Base-by-base conservation (phyloP, 2,888 invertebrate genomes). In the Cylindroiulus punctatus region DNA sequence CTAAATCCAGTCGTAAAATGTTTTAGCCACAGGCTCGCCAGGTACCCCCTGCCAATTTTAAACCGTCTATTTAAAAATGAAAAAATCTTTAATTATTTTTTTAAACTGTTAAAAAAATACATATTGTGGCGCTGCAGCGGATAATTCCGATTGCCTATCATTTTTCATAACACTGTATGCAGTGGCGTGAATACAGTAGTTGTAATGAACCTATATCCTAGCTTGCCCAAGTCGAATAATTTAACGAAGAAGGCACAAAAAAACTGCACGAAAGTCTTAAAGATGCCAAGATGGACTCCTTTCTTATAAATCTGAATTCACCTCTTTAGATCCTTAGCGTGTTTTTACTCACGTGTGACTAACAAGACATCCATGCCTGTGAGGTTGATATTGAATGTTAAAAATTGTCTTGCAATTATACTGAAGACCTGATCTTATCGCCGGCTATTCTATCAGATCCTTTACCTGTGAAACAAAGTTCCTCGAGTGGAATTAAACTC, bases 321-420 rank as follows among this genome's bases (percentile, higher is more conserved):
- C 36, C 36, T 32, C 81, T 40, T 81, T 32, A 32, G 81, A 81
- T 81, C 32, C 57, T 19, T 19, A 52, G 19, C 52, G 57, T 22
- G 22, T 57, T n/a, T 57, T 81, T 81, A 81, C 81, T 81, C 81
- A 81, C 36, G 81, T 81, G 81, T 81, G 81, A 81, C 81, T 81
- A 81, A 81, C 81, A 30, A 81, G 81, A 81, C 81, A 81, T 36
- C 81, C 32, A 7, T 81, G 81, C 32, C 81, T 36, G 22, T 40
- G 32, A 81, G 30, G 3, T 81, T 30, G 40, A 81, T 81, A 81
- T 81, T 81, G 40, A 81, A 81, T 30, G 19, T 57, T 22, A 57
- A 57, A 81, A 26, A 36, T 0, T 36, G 36, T 19, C 40, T 81
- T 81, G 32, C 40, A 81, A 81, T 32, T 40, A n/a, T n/a, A 36